Percentiles rank a stretch among this genome's conserved stretches.
Conservation (phyloP, 1,140 invertebrate species). For the Ptiloglossa arizonensis region DNA sequence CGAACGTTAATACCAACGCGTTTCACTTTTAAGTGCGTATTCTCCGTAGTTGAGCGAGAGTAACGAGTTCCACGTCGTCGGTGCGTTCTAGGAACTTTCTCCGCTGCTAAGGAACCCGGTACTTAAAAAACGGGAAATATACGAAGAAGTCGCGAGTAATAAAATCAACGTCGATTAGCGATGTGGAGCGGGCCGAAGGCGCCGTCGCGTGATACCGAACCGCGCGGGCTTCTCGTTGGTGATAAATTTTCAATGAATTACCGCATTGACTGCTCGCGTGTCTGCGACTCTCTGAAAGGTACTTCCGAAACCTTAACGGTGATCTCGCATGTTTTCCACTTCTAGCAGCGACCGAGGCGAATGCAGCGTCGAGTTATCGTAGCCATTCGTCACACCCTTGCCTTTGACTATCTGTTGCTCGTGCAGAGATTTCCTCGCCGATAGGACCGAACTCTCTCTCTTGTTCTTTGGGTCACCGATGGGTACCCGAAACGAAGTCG, state of each 20-base stretch:
- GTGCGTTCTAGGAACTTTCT: slow-evolving; percentile 22
- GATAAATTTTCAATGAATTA: slow-evolving; percentile 65
- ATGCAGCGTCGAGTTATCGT: slow-evolving; percentile 46
- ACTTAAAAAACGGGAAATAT: neutral
- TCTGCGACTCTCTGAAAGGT: slow-evolving; percentile 50
- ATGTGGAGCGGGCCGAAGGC: slow-evolving; percentile 18
- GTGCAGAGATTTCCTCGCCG: slow-evolving; percentile 31
- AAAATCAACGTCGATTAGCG: slow-evolving; percentile 42
- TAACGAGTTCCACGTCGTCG: too few species aligned
- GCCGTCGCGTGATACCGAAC: slow-evolving; percentile 48
- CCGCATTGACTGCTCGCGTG: slow-evolving; percentile 47
- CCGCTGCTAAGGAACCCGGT: neutral
- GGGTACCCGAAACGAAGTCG: neutral
- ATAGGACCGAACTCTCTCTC: neutral
- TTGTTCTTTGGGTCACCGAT: neutral
- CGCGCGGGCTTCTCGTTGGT: slow-evolving; percentile 22
- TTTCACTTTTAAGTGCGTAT: neutral
- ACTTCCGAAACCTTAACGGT: slow-evolving; percentile 61
- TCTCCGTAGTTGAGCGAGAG: neutral
- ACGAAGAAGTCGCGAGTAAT: slow-evolving; percentile 27
- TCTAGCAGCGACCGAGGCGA: slow-evolving; percentile 3
- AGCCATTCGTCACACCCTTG: slow-evolving; percentile 47
- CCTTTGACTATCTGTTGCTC: slow-evolving; percentile 46
- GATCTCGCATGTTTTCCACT: slow-evolving; percentile 54
- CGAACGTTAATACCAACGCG: neutral